phyloP scores from a whole-genome alignment of 2,888 invertebrate species.

The Netelia virgata region DNA sequence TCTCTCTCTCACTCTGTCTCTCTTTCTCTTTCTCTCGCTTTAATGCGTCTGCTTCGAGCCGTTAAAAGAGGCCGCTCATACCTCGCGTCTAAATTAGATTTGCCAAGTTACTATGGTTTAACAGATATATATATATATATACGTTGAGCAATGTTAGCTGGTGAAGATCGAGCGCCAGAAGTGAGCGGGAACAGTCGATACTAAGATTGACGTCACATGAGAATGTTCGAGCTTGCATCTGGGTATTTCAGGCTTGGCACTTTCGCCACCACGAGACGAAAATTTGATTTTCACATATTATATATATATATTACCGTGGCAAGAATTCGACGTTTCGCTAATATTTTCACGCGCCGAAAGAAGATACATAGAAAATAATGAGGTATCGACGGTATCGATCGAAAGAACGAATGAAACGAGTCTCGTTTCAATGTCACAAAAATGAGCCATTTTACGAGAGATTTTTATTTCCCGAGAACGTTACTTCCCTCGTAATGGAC shows the following conservation, averaged over 20 bases:
- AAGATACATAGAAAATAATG: too few species aligned
- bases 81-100: constrained; percentile 67
- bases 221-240: neutral
- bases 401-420: constrained; percentile 6
- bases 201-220: constrained; percentile 20
- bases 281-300: neutral
- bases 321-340: too few species aligned
- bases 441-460: neutral
- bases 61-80: constrained; percentile 70
- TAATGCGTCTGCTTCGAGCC: constrained; percentile 72
- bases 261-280: too few species aligned
- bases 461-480: neutral
- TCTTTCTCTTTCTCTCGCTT: constrained; percentile 58
- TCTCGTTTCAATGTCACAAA: neutral
- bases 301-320: neutral
- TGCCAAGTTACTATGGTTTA: constrained; percentile 44
- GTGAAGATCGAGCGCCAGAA: neutral
- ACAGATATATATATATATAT: constrained; percentile 4
- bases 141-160: neutral
- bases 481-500: neutral
- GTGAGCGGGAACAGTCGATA: neutral
- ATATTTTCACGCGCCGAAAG: too few species aligned
- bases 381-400: neutral
- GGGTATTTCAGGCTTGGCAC: neutral
- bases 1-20: constrained; percentile 50